Conservation (phyloP, 2,113 vertebrate species). For the Calonectris borealis region DNA sequence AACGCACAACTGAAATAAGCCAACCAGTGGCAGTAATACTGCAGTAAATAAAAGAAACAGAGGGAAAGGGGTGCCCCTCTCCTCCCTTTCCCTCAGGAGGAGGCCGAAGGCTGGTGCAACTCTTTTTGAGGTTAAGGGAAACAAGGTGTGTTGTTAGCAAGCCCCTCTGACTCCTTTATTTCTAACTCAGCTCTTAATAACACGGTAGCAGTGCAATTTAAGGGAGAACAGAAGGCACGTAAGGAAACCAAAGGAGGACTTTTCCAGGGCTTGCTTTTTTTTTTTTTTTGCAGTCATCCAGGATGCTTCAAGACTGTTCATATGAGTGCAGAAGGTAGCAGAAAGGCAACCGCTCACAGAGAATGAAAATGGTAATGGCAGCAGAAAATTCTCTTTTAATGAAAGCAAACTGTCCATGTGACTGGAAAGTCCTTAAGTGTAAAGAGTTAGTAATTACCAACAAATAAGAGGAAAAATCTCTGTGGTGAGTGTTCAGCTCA, state of each 20-base stretch:
- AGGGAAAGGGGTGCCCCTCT: background rate
- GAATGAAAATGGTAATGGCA: background rate
- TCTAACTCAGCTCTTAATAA: background rate
- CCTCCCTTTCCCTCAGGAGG: background rate
- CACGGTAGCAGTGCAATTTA: background rate
- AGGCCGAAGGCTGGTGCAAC: background rate
- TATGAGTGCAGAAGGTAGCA: background rate
- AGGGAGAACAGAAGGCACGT: background rate
- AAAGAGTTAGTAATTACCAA: background rate
- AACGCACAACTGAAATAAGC: background rate
- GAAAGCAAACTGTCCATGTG: background rate
- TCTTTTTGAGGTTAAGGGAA: background rate
- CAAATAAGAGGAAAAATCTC: background rate
- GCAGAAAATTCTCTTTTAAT: background rate
- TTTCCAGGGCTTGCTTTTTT: background rate
- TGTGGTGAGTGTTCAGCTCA: background rate
- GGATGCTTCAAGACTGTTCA: background rate
- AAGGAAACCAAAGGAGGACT: background rate
- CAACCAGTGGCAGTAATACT: background rate
- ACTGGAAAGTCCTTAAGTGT: background rate
- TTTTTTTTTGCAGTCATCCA: background rate
- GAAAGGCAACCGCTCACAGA: background rate
- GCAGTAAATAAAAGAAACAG: background rate
- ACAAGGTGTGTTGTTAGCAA: background rate
- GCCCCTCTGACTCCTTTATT: background rate